Percentiles rank a stretch among this genome's conserved stretches.
Conservation (phyloP, 2,797 vertebrate genomes). For the Darevskia nairensis region DNA sequence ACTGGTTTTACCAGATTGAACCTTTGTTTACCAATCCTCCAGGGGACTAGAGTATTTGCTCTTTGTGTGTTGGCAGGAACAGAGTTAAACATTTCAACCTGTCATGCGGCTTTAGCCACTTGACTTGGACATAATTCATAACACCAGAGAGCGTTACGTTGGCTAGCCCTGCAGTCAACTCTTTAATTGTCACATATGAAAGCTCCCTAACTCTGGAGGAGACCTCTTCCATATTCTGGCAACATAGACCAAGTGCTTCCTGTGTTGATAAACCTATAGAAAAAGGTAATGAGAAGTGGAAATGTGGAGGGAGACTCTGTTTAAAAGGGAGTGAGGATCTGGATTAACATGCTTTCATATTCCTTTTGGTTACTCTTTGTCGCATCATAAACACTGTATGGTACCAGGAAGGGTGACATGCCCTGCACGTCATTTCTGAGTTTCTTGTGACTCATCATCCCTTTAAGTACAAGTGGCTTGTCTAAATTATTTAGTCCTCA, state of each 20-base stretch:
- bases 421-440: not conserved
- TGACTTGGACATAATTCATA: no score
- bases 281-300: not conserved
- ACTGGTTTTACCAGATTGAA: no score
- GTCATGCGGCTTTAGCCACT: no score
- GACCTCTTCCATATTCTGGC: not conserved
- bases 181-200: no score
- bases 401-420: not conserved
- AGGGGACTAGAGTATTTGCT: no score
- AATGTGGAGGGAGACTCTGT: not conserved
- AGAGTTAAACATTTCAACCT: no score
- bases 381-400: not conserved
- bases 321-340: not conserved
- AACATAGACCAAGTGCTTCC: not conserved
- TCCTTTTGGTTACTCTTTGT: not conserved
- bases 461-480: slow-evolving; percentile 17
- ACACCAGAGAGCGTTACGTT: no score
- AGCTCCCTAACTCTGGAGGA: no score
- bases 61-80: no score
- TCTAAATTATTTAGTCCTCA: slow-evolving; percentile 18
- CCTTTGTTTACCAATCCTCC: no score
- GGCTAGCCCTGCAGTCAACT: no score
- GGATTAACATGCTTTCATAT: not conserved
- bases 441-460: not conserved
- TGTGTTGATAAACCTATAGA: not conserved